Evolutionary conservation across 2,113 vertebrate genomes (phyloP).

Genomic region (Kryptolebias marmoratus): DNA sequence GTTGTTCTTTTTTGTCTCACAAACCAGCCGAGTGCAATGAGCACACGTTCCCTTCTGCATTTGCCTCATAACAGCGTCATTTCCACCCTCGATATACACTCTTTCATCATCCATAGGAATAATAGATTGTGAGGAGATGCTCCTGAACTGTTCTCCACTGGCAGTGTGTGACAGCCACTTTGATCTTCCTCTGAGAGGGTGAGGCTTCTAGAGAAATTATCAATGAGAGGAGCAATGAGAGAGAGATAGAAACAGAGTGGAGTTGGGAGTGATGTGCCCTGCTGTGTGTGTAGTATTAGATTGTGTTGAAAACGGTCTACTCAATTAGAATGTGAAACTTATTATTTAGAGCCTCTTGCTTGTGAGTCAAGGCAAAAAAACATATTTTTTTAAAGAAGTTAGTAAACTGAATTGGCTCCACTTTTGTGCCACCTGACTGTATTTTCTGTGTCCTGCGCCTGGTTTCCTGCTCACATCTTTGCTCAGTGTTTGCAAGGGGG

Average conservation of each 20-base stretch:
- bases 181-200: conserved; percentile 77
- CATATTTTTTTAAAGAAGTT: conserved; percentile 1
- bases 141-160: conserved; percentile 70
- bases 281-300: conserved; percentile 8
- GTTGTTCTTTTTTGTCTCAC: conserved; percentile 7
- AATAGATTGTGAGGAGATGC: conserved; percentile 72
- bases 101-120: conserved; percentile 78
- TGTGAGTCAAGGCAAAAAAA: conserved; percentile 6
- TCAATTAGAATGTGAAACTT: conserved; percentile 74
- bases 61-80: conserved; percentile 73
- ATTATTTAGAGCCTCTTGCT: conserved; percentile 63
- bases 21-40: conserved; percentile 56
- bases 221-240: conserved; percentile 72
- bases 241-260: conserved; percentile 25
- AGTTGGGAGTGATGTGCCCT: background rate
- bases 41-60: conserved; percentile 57
- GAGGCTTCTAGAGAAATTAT: conserved; percentile 80
- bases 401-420: background rate
- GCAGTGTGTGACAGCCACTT: conserved; percentile 79
- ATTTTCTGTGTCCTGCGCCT: background rate
- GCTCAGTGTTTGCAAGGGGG: conserved; percentile 32
- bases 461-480: conserved; percentile 5
- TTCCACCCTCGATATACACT: conserved; percentile 51
- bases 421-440: conserved; percentile 5
- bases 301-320: conserved; percentile 59